phyloP scores from a whole-genome alignment of 2,797 vertebrate species.

The Malacoctenus gilli region DNA sequence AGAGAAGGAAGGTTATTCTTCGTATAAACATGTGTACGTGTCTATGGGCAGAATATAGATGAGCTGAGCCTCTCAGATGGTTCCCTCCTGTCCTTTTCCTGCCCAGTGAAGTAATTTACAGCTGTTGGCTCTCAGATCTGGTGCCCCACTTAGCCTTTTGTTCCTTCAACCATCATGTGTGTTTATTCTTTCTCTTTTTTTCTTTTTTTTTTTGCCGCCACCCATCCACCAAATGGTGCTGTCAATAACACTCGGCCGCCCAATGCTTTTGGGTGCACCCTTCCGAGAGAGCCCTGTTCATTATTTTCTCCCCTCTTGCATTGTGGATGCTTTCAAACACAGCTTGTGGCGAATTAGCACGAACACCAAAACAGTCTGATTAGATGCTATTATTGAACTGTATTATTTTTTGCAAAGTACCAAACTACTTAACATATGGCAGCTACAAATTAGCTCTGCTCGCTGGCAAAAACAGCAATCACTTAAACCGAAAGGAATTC shows the following conservation, averaged over 20 bases:
- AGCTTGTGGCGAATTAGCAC: slow-evolving; percentile 33
- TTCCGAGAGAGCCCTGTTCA: slow-evolving; percentile 35
- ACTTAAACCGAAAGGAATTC: background rate
- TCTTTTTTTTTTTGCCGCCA: slow-evolving; percentile 17
- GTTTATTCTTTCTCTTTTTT: slow-evolving; percentile 40
- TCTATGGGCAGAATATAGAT: slow-evolving; percentile 9
- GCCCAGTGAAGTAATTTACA: slow-evolving; percentile 56
- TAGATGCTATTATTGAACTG: slow-evolving; percentile 35
- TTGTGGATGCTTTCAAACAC: slow-evolving; percentile 33
- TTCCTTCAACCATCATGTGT: slow-evolving; percentile 42
- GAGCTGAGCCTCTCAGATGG: slow-evolving; percentile 15
- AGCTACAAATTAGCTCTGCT: background rate
- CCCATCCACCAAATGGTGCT: slow-evolving; percentile 69
- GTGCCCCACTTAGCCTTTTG: slow-evolving; percentile 66
- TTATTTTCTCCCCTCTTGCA: slow-evolving; percentile 7
- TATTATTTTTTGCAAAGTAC: slow-evolving; percentile 19
- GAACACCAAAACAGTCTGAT: slow-evolving; percentile 16
- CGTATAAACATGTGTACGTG: slow-evolving; percentile 1
- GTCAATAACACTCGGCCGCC: slow-evolving; percentile 59
- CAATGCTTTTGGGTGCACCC: slow-evolving; percentile 45
- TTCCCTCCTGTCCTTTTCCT: slow-evolving; percentile 9
- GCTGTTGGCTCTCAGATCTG: slow-evolving; percentile 66
- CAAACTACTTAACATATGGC: slow-evolving; percentile 8
- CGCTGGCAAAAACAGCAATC: slow-evolving; percentile 5
- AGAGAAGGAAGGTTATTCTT: no score